A percentile compares a stretch with the other conserved stretches of the same genome.
These are phyloP conservation scores for Cecidostiba fungosa DNA, from an alignment of 2,888 invertebrate genomes.

Conservation along the genomic window DNA sequence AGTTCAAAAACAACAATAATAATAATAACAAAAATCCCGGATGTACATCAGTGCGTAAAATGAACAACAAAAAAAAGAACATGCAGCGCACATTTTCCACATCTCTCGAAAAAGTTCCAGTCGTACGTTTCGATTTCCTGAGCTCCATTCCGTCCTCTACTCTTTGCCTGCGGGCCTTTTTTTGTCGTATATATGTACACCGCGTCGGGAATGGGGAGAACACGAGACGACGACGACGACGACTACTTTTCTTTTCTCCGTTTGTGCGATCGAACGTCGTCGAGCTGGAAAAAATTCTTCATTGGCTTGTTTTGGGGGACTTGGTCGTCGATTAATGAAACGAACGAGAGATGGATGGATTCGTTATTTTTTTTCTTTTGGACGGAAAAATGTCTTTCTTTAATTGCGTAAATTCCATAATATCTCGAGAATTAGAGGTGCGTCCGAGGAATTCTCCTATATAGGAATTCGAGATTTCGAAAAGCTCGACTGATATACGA, in stretches of 20 bases:
- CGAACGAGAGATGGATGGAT: neutral
- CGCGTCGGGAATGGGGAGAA: neutral
- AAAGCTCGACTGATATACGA: neutral
- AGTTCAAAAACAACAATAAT: no score
- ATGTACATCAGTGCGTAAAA: neutral
- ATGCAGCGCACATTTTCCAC: neutral
- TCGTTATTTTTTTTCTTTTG: neutral
- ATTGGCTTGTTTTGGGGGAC: neutral
- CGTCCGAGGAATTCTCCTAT: neutral
- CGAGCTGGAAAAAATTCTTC: neutral
- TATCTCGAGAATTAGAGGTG: neutral
- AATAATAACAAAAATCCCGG: no score
- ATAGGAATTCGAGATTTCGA: neutral
- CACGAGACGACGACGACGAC: slow-evolving; percentile 4
- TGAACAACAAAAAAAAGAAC: neutral
- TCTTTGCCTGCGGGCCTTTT: neutral
- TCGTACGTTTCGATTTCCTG: neutral
- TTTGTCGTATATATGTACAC: neutral
- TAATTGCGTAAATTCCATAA: no score
- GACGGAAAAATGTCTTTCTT: neutral
- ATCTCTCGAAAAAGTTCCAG: neutral
- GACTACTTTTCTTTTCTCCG: neutral
- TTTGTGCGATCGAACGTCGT: neutral
- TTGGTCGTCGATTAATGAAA: slow-evolving; percentile 12
- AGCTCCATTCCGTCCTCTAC: neutral